Evolutionary conservation across 2,113 vertebrate species (phyloP).

Genomic region (Paralichthys olivaceus): DNA sequence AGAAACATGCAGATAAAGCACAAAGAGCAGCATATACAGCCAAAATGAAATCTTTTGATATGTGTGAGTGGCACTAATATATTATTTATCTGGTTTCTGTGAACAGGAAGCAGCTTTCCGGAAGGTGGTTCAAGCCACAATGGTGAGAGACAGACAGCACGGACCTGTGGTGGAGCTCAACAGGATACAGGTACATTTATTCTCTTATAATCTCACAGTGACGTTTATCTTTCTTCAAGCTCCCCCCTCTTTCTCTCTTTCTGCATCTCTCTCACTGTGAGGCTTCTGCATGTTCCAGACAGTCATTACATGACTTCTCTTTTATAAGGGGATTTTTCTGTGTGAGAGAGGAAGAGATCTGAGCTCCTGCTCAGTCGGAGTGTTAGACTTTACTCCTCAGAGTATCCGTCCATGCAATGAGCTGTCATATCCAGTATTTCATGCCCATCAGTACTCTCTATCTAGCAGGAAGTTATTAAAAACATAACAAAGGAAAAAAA

Average conservation of each 20-base stretch:
- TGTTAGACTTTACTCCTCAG: constrained; percentile 28
- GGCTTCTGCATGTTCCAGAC: constrained; percentile 28
- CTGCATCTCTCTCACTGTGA: not conserved
- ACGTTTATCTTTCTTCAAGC: not conserved
- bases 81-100: not conserved
- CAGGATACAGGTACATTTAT: constrained; percentile 91
- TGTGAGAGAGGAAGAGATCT: constrained; percentile 29
- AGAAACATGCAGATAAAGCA: not conserved
- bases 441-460: constrained; percentile 19
- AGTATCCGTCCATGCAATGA: constrained; percentile 5
- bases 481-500: constrained; percentile 23
- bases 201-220: not conserved
- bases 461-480: constrained; percentile 28
- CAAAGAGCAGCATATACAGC: not conserved
- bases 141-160: constrained; percentile 97
- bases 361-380: constrained; percentile 31
- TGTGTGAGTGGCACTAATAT: not conserved
- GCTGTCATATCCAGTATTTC: constrained; percentile 43
- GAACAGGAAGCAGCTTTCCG: constrained; percentile 96
- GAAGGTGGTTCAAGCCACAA: constrained; percentile 98
- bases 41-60: not conserved
- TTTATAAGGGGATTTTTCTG: constrained; percentile 60
- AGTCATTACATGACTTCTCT: constrained; percentile 68
- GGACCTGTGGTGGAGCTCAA: constrained; percentile 98
- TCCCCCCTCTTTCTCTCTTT: not conserved